Base-by-base conservation (phyloP, 2,113 vertebrate species). In the Clinocottus analis region DNA sequence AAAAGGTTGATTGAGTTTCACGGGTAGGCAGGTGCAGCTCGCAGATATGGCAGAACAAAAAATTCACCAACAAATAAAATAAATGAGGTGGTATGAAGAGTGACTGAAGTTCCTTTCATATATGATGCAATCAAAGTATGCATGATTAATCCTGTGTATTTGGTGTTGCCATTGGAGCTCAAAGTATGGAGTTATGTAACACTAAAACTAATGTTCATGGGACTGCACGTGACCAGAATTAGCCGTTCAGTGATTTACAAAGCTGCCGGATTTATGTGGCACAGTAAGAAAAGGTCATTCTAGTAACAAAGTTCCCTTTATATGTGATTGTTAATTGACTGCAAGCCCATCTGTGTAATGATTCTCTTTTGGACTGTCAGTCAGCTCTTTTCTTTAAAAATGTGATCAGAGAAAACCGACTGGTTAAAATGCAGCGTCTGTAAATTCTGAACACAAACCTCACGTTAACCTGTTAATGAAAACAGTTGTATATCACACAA, bases 221-320 rank as follows among this genome's bases (percentile, higher is more conserved):
- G 25, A 21, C 37, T 7, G 5, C 3, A 68, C 31, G 62, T 68
- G 35, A 31, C 23, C 55, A 55, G 19, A 33, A 37, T 70, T 23
- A 53, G 49, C 37, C 49, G 29, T 33, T 77, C 68, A 69, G 68
- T 60, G 13, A 61, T 77, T 76, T 55, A 60, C 59, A 77, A 64
- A 60, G 72, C 56, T 59, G 41, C 3, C 37, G 60, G 60, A 75
- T 49, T 56, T 35, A 23, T 53, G 61, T 23, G 21, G 51, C 60
- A 45, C n/a, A 37, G 7, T 75, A 56, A 39, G 27, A 72, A n/a
- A 68, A 59, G 25, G 39, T 12, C 77, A 72, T 55, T 70, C 73
- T 41, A 51, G 14, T 8, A 25, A 62, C 21, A 59, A 64, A 35
- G 64, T 39, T n/a, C n/a, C n/a, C n/a, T n/a, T n/a, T n/a, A n/a